phyloP scores from a whole-genome alignment of 2,113 vertebrate genomes.

The Corydoras maculifer region DNA sequence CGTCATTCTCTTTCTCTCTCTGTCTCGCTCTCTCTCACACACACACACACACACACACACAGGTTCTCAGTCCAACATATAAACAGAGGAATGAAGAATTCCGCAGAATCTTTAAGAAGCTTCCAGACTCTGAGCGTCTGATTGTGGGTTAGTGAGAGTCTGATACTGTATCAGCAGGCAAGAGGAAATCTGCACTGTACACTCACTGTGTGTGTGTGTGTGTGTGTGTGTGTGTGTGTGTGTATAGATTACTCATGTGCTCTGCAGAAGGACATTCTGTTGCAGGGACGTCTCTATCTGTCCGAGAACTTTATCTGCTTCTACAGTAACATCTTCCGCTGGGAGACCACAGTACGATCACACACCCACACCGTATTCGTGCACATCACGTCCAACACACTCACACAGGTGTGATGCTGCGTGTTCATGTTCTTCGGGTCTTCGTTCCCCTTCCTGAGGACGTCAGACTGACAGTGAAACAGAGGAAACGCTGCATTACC shows the following conservation, averaged over 20 bases:
- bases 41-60: background rate
- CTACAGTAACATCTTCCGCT: conserved; percentile 90
- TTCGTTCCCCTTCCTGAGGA: too few species aligned
- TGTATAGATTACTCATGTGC: conserved; percentile 83
- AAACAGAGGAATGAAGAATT: conserved; percentile 89
- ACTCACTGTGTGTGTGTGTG: background rate
- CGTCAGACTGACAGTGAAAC: too few species aligned
- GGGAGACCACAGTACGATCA: conserved; percentile 80
- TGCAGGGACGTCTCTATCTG: conserved; percentile 83
- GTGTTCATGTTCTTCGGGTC: too few species aligned
- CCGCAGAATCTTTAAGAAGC: conserved; percentile 83
- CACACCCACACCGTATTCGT: conserved; percentile 8
- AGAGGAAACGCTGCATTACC: too few species aligned
- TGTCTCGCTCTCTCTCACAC: conserved; percentile 1
- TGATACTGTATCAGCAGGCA: background rate
- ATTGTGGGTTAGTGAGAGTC: conserved; percentile 75
- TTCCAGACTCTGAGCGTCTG: conserved; percentile 80
- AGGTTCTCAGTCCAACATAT: conserved; percentile 88
- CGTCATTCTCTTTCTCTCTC: background rate
- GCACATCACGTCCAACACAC: conserved; percentile 4
- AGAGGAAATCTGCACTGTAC: too few species aligned
- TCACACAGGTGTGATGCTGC: background rate
- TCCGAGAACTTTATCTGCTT: conserved; percentile 90
- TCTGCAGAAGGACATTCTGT: conserved; percentile 83
- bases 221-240: conserved; percentile 22